Evolutionary conservation across 2,113 vertebrate genomes (phyloP), one percentile per base, ranked within the genome.

Genomic region (Acrocephalus kingi): DNA sequence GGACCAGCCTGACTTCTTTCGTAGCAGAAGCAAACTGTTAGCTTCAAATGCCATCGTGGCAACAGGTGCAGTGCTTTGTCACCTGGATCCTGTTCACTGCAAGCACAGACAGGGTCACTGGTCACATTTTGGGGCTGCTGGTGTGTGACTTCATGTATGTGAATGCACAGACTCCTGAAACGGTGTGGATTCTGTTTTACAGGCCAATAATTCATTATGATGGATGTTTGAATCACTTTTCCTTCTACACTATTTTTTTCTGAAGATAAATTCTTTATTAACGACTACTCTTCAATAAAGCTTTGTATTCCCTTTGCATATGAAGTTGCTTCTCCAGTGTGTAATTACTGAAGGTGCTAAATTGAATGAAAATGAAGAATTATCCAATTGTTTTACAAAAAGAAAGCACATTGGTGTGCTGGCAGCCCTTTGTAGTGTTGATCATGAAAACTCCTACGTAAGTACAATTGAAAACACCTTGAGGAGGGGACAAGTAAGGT

Each of bases 331-430:
- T 89, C 63, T 90, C 39, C 37, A 56, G 0, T 41, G 10, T 58
- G 24, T 82, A 46, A 56, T 72, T 94, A 82, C 28, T 55, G 59
- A 66, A 82, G 63, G 49, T 80, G 89, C 43, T 87, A 89, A 83
- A 76, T 51, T 69, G n/a, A 64, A 89, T 66, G 30, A 35, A 75
- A 54, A 73, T 33, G n/a, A 91, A 46, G 63, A 81, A 87, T 68
- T 41, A 68, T 25, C 52, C 41, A 19, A 3, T 64, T 89, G 41
- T 69, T 87, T 91, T 76, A 55, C 8, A 46, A 71, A 68, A 74
- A 51, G 54, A 52, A 58, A 59, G 41, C 33, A 18, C 30, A 25
- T 4, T 58, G 77, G 31, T 67, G 73, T 79, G 63, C 31, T 85
- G 39, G 24, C 55, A 86, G 54, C 41, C 22, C 43, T 78, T 43